Evolutionary conservation across 2,888 invertebrate genomes (phyloP).

Genomic region (Zelleria hepariella): DNA sequence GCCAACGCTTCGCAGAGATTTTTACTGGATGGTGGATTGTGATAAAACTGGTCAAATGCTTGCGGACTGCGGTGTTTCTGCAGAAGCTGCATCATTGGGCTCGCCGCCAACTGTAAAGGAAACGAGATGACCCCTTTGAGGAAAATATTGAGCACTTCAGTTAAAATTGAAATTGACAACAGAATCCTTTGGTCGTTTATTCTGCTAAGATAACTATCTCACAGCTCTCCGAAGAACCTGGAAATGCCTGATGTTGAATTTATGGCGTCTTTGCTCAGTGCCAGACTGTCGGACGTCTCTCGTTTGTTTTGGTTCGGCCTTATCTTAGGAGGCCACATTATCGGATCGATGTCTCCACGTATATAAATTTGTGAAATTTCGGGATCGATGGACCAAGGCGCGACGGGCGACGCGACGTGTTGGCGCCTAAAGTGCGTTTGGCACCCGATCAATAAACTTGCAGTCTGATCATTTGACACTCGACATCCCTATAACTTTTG

Average conservation of each 20-base stretch:
- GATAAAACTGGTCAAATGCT: constrained; percentile 28
- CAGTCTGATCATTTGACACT: background rate
- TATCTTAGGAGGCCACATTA: background rate
- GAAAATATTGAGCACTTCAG: background rate
- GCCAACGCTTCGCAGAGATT: constrained; percentile 30
- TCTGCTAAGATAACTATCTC: background rate
- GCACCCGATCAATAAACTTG: background rate
- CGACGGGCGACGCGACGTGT: background rate
- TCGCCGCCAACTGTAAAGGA: background rate
- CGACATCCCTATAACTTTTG: background rate
- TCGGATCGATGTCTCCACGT: background rate
- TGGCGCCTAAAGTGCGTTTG: background rate
- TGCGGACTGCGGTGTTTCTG: constrained; percentile 18
- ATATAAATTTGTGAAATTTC: background rate
- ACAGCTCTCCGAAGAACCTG: background rate
- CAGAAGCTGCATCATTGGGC: constrained; percentile 10
- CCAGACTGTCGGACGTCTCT: background rate
- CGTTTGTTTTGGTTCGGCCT: background rate
- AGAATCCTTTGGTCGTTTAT: background rate
- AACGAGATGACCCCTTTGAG: background rate
- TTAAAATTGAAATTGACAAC: background rate
- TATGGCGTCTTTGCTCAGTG: background rate
- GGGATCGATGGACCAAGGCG: background rate
- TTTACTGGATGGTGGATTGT: background rate
- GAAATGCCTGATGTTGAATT: background rate